Evolutionary conservation across 2,797 vertebrate genomes (phyloP).

Genomic region (Lerista edwardsae): DNA sequence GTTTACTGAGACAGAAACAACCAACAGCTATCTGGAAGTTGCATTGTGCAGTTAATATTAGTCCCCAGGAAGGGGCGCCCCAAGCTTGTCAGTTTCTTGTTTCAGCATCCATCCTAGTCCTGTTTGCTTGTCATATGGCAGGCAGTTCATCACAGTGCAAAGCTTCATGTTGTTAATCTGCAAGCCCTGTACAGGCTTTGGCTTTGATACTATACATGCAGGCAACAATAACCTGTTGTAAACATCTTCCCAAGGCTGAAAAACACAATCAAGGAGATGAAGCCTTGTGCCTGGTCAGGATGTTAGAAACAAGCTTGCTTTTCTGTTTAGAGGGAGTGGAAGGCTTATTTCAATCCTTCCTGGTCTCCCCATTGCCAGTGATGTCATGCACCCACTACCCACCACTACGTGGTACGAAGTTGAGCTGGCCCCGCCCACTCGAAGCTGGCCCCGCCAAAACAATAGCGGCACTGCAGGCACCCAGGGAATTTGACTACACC

Average conservation of each 20-base stretch:
- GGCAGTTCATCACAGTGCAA: neutral
- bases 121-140: neutral
- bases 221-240: neutral
- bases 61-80: neutral
- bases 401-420: too few relatives aligned
- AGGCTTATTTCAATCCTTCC: neutral
- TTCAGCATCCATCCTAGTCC: neutral
- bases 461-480: too few relatives aligned
- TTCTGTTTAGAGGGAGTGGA: neutral
- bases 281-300: neutral
- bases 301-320: neutral
- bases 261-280: neutral
- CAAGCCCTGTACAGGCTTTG: neutral
- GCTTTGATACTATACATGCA: neutral
- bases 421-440: too few relatives aligned
- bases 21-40: too few relatives aligned
- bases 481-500: too few relatives aligned
- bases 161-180: neutral
- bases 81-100: neutral
- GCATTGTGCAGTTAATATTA: neutral
- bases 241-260: neutral
- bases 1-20: too few relatives aligned
- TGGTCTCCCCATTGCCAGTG: neutral
- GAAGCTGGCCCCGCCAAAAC: too few relatives aligned
- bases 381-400: too few relatives aligned